Evolutionary conservation across 2,888 invertebrate genomes (phyloP).

Genomic region (Barypeithes pellucidus): DNA sequence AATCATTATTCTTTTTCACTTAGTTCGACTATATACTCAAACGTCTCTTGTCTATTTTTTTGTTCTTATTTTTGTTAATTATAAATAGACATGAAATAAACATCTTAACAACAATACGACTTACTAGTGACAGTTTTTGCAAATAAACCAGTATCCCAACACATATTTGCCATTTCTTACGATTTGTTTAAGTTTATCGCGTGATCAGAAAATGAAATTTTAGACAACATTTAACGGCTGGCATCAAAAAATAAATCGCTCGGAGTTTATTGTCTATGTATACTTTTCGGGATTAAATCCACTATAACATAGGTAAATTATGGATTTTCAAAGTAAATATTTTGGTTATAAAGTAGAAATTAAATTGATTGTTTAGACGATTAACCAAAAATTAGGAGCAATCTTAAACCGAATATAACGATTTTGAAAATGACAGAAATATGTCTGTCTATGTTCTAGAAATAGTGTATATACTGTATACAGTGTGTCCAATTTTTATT

Average conservation of each 20-base stretch:
- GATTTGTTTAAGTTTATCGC: not conserved
- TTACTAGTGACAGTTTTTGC: no score
- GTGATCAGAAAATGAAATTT: no score
- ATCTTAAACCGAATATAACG: not conserved
- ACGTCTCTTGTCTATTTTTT: no score
- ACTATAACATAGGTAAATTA: not conserved
- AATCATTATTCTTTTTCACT: no score
- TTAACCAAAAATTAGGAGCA: not conserved
- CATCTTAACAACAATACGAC: no score
- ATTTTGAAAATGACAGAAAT: not conserved
- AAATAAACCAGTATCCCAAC: no score
- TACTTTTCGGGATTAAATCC: not conserved
- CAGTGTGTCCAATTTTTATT: no score
- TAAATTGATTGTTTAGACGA: not conserved
- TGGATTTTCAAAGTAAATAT: slow-evolving; percentile 3
- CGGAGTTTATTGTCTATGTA: not conserved
- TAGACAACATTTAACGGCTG: not conserved
- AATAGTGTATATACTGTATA: no score
- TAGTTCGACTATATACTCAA: no score
- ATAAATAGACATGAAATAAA: no score
- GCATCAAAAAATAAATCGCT: not conserved
- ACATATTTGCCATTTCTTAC: not conserved
- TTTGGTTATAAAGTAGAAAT: not conserved
- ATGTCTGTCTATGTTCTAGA: no score
- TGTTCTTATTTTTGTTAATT: no score